Base-by-base conservation (phyloP, 2,888 invertebrate genomes). In the Mythimna pallens region DNA sequence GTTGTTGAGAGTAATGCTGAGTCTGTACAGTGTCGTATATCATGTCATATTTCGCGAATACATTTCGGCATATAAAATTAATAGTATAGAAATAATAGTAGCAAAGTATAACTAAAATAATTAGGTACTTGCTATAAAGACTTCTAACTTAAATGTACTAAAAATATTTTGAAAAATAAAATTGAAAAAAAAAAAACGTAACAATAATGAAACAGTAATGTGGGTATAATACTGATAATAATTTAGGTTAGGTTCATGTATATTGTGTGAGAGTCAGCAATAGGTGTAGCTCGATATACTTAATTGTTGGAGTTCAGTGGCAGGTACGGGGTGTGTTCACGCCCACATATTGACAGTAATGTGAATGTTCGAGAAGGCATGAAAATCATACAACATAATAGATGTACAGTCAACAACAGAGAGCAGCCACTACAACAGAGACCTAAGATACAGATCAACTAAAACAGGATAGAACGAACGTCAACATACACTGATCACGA, bases 351-450 rank as follows among this genome's bases (percentile, higher is more conserved):
- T 95, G 95, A 91, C 90, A 95, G 96, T 96, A 96, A 94, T 95
- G 95, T 96, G 95, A 96, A 95, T 96, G 96, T 96, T 93, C 90
- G 92, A 96, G 94, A 95, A 96, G 95, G 96, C 96, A 95, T 94
- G 94, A 95, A 93, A 95, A 95, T 94, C 92, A 95, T 94, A 96
- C 94, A 96, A 96, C 95, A 95, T 94, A 95, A 96, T 94, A 94
- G 93, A 94, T 90, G 91, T 93, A 96, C 96, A 96, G 92, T 94
- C 94, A 94, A 96, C 96, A 96, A 96, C 96, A 96, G 94, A 95
- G 93, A 96, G 93, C 96, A 96, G 96, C 96, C 96, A 96, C 96
- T 96, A 96, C 95, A 81, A 96, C 96, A 96, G 94, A 96, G 92
- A 95, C 94, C 93, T 94, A 94, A 91, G 89, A 92, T 94, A 94